Evolutionary conservation across 2,113 vertebrate species (phyloP).

Genomic region (Anguilla japonica): DNA sequence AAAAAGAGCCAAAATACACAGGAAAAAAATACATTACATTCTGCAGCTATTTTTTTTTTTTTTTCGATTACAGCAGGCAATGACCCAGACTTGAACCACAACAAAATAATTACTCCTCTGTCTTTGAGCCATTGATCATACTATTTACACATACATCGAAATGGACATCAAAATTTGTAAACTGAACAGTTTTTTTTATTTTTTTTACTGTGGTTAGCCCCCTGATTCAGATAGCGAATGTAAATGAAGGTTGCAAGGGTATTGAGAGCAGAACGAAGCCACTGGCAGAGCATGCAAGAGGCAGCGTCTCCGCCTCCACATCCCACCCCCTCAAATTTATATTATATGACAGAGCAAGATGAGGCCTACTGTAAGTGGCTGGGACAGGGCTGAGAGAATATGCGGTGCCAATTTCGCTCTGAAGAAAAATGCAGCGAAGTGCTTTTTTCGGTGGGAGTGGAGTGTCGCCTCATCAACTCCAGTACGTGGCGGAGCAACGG

Average conservation of each 20-base stretch:
- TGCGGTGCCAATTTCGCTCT: background rate
- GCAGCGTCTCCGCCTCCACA: background rate
- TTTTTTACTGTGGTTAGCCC: background rate
- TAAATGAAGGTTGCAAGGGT: constrained; percentile 8
- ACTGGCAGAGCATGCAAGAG: background rate
- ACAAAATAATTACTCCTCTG: no score
- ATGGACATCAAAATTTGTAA: no score
- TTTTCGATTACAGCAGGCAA: no score
- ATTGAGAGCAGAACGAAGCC: background rate
- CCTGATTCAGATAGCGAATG: background rate
- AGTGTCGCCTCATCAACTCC: background rate
- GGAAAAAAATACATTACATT: no score
- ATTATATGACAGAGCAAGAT: background rate
- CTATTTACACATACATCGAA: background rate
- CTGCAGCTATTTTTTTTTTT: no score
- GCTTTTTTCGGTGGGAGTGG: background rate
- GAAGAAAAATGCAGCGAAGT: background rate
- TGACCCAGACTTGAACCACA: no score
- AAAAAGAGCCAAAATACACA: no score
- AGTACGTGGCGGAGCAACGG: background rate
- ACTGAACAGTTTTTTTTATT: background rate
- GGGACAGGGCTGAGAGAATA: background rate
- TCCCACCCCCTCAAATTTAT: background rate
- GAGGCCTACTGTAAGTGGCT: background rate
- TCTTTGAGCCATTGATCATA: no score